Evolutionary conservation across 2,888 invertebrate species (phyloP), one percentile per base, ranked within the genome.

Genomic region (Cataglyphis cursor): DNA sequence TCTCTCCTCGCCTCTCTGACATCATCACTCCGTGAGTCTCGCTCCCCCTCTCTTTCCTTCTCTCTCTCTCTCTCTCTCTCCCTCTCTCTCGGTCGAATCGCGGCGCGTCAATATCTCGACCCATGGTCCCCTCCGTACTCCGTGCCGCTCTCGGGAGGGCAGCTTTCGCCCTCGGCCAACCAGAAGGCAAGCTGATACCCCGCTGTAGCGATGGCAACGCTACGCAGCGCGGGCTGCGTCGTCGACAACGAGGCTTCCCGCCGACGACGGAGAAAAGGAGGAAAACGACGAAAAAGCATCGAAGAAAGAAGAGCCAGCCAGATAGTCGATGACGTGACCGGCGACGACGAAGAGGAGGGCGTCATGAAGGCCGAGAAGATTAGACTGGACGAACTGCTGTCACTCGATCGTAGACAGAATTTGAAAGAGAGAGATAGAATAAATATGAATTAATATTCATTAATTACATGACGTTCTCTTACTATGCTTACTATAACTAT

Each of bases 131-230:
- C 80, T 24, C 24, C 75, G 85, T 86, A 74, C 85, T 86, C 74
- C 83, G 68, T 81, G 76, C 85, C 70, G 81, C 76, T 64, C 57
- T 83, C 80, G 41, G 73, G 85, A 78, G 66, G 85, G 84, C 82
- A 57, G 68, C 75, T 74, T 83, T 89, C 88, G 88, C 48, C 89
- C 87, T 89, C 90, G 88, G 90, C 94, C 94, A 94, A 94, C 93
- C 94, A 94, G 93, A 91, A 91, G 85, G 87, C 94, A 92, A 90
- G 94, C 90, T 93, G 94, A 94, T 94, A 94, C 92, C 91, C 91
- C 89, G 91, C 90, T 94, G 94, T 95, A 94, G 93, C 94, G 94
- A 95, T 94, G 94, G 94, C 94, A 94, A 95, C 94, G 93, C 92
- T 88, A 80, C 66, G 66, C 57, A 51, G 64, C 41, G 57, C 48